Percentiles rank a stretch among this genome's conserved stretches.
Evolutionary conservation across 53 echinoderm and acorn worm species (phyloP).

Genomic region (Holothuria leucospilota): DNA sequence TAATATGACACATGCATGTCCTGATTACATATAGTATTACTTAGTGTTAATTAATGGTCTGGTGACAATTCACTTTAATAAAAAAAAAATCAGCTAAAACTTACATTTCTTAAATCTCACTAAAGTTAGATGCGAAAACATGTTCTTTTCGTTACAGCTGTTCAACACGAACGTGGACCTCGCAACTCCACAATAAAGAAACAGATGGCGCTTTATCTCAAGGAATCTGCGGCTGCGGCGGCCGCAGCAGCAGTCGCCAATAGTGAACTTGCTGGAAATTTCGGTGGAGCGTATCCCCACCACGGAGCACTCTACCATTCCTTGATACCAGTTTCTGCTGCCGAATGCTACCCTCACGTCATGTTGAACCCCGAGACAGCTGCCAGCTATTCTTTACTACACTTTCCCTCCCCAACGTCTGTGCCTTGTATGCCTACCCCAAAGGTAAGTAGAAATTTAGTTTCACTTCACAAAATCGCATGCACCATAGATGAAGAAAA

Average conservation of each 20-base stretch:
- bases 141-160: conserved; percentile 62
- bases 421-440: conserved; percentile 12
- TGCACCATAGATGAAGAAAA: no score
- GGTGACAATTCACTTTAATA: no score
- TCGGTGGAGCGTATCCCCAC: conserved; percentile 70
- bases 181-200: conserved; percentile 97
- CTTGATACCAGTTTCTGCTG: conserved; percentile 28
- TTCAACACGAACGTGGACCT: conserved; percentile 96
- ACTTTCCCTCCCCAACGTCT: background rate
- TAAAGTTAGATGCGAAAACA: no score
- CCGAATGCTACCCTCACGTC: conserved; percentile 6
- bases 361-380: background rate
- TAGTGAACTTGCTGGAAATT: conserved; percentile 55
- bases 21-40: no score
- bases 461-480: no score
- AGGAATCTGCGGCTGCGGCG: conserved; percentile 88
- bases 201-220: conserved; percentile 98
- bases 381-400: background rate
- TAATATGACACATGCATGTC: no score
- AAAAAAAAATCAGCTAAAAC: no score
- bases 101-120: background rate
- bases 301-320: conserved; percentile 76
- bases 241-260: conserved; percentile 69
- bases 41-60: no score
- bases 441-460: background rate